Evolutionary conservation across 1,140 invertebrate genomes (phyloP).

Genomic region (Diprion similis): DNA sequence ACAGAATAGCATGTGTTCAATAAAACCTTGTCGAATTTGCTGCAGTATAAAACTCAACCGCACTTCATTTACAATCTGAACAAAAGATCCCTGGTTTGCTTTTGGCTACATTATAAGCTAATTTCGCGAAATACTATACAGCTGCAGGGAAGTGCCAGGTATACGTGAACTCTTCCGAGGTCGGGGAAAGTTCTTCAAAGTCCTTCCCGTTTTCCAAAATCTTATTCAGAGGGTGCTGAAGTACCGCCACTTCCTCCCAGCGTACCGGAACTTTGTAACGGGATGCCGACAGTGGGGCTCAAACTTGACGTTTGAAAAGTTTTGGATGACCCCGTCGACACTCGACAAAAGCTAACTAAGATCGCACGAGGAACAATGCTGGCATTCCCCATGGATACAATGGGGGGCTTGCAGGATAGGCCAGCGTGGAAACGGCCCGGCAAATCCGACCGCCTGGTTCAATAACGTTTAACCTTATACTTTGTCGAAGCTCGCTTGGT

Average conservation of each 20-base stretch:
- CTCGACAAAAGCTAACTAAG: background rate
- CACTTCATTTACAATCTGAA: too few relatives aligned
- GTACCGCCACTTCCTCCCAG: slow-evolving; percentile 31
- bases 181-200: background rate
- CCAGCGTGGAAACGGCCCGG: background rate
- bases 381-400: background rate
- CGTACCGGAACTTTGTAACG: slow-evolving; percentile 43
- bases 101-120: background rate
- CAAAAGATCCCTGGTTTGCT: too few relatives aligned
- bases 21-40: too few relatives aligned
- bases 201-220: slow-evolving; percentile 10
- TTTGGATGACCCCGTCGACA: background rate
- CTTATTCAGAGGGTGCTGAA: slow-evolving; percentile 20
- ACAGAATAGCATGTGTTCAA: too few relatives aligned
- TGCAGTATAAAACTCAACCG: too few relatives aligned
- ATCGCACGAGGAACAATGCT: background rate
- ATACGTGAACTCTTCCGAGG: background rate
- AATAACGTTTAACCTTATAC: background rate
- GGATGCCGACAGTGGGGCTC: slow-evolving; percentile 39
- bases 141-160: background rate
- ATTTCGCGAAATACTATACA: background rate
- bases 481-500: too few relatives aligned
- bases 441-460: background rate
- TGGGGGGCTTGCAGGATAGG: background rate
- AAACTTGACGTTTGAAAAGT: slow-evolving; percentile 30